Conservation (phyloP, 1,140 invertebrate species). For the Littorina saxatilis region DNA sequence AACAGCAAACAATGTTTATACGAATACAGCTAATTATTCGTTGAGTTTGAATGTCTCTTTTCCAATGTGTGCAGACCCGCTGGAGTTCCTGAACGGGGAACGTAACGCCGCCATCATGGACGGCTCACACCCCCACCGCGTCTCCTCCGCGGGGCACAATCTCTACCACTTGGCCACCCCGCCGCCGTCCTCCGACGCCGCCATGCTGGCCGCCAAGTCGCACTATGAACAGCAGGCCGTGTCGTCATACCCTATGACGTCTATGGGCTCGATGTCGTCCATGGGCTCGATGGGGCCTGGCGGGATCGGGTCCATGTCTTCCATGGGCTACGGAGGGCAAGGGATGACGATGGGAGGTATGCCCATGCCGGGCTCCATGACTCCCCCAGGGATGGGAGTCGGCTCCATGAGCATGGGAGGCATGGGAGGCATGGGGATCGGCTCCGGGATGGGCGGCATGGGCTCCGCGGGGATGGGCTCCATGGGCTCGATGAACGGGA, state of each 20-base stretch:
- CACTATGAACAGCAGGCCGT: constrained; percentile 51
- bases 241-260: constrained; percentile 58
- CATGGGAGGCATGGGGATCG: constrained; percentile 74
- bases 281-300: constrained; percentile 67
- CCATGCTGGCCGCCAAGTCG: constrained; percentile 43
- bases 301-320: constrained; percentile 67
- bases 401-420: constrained; percentile 72
- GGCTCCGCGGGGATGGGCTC: constrained; percentile 82
- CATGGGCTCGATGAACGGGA: constrained; percentile 67
- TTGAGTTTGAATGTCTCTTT: too few species aligned
- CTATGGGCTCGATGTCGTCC: constrained; percentile 64
- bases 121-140: constrained; percentile 24
- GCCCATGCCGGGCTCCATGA: constrained; percentile 81
- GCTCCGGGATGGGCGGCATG: constrained; percentile 72
- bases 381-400: constrained; percentile 79
- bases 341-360: constrained; percentile 77
- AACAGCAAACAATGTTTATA: too few species aligned
- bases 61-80: constrained; percentile 16
- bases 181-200: constrained; percentile 23
- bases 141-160: constrained; percentile 3
- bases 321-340: constrained; percentile 79
- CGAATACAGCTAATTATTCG: too few species aligned
- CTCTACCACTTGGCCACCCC: constrained; percentile 31
- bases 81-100: constrained; percentile 25
- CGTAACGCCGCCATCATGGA: constrained; percentile 23